Percentiles rank a stretch among this genome's conserved stretches.
Conservation (phyloP, 2,888 invertebrate species). For the Lasioglossum leucozonium region DNA sequence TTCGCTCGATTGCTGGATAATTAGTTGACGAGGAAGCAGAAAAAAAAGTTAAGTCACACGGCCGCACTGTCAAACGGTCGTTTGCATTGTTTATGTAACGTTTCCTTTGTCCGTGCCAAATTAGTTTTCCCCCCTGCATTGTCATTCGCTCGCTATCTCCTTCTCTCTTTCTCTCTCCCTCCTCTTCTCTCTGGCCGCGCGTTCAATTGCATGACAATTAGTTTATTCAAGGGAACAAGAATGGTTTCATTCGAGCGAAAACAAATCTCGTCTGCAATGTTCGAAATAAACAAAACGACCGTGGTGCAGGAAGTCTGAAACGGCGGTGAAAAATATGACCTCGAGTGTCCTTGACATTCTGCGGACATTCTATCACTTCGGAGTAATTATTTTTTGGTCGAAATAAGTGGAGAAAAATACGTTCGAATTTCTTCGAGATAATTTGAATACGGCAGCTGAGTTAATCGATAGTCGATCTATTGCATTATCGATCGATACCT, state of each 20-base stretch:
- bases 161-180: slow-evolving; percentile 1
- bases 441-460: neutral
- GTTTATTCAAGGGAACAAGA: slow-evolving; percentile 13
- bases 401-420: neutral
- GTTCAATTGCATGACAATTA: slow-evolving; percentile 38
- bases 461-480: neutral
- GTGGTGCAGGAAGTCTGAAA: neutral
- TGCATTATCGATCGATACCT: too few relatives aligned
- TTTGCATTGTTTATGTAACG: slow-evolving; percentile 47
- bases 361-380: too few relatives aligned
- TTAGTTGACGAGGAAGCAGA: slow-evolving; percentile 29
- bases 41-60: slow-evolving; percentile 37
- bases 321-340: neutral
- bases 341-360: neutral
- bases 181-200: neutral
- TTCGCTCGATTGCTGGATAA: slow-evolving; percentile 47
- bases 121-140: slow-evolving; percentile 39
- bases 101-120: slow-evolving; percentile 49
- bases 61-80: slow-evolving; percentile 24
- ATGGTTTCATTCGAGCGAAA: neutral
- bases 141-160: slow-evolving; percentile 28
- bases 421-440: neutral
- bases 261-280: slow-evolving; percentile 2
- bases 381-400: neutral
- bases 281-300: neutral